Evolutionary conservation across 2,888 invertebrate genomes (phyloP).

Genomic region (Coleophora deauratella): DNA sequence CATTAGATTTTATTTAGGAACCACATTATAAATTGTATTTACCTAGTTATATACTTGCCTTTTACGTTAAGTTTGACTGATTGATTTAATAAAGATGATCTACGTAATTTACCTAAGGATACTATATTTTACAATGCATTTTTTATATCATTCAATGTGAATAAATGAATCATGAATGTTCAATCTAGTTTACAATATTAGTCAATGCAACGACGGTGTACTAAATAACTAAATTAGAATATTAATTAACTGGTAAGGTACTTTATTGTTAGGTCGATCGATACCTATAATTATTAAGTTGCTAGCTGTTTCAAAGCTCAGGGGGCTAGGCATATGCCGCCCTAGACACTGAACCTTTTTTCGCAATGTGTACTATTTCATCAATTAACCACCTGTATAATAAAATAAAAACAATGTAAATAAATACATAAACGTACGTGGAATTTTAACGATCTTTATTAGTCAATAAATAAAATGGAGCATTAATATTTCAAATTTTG

Average conservation of each 20-base stretch:
- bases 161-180: too few species aligned
- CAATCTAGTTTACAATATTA: background rate
- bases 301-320: too few species aligned
- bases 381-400: background rate
- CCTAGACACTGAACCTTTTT: too few species aligned
- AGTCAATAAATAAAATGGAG: conserved; percentile 55
- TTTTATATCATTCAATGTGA: too few species aligned
- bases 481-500: conserved; percentile 30
- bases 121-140: conserved; percentile 38
- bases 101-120: conserved; percentile 32
- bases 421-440: too few species aligned
- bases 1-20: too few species aligned
- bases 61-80: conserved; percentile 63
- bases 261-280: too few species aligned
- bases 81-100: conserved; percentile 47
- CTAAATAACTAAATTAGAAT: too few species aligned
- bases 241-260: too few species aligned
- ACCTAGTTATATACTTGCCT: conserved; percentile 64
- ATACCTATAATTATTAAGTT: too few species aligned
- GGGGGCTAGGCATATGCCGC: too few species aligned
- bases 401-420: conserved; percentile 11
- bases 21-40: conserved; percentile 23
- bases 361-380: too few species aligned
- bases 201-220: background rate
- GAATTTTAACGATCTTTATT: background rate